Conservation (phyloP, 2,888 invertebrate genomes). For the Lamellibrachia columna region DNA sequence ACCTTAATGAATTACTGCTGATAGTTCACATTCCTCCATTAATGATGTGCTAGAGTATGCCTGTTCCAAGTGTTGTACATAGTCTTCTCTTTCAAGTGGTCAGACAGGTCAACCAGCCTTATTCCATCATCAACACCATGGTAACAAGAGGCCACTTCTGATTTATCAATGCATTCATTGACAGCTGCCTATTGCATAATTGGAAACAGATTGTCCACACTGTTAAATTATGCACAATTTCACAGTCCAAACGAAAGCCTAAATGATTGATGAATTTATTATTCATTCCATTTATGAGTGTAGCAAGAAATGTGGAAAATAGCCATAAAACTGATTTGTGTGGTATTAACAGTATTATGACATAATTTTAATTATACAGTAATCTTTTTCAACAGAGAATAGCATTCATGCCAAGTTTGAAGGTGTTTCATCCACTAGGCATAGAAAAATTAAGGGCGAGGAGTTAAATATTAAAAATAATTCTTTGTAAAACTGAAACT, state of each 20-base stretch:
- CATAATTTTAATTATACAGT: background rate
- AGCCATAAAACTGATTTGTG: background rate
- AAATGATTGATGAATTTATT: conserved; percentile 3
- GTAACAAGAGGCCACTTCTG: background rate
- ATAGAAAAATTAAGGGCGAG: too few relatives aligned
- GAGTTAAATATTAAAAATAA: too few relatives aligned
- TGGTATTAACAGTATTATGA: background rate
- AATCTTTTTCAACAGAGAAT: too few relatives aligned
- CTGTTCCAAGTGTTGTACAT: background rate
- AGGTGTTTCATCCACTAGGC: too few relatives aligned
- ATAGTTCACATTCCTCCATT: background rate
- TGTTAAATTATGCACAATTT: background rate
- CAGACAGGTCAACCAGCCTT: background rate
- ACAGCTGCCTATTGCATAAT: conserved; percentile 6
- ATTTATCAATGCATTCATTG: background rate
- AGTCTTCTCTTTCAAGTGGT: background rate
- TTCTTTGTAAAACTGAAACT: too few relatives aligned
- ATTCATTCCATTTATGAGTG: background rate
- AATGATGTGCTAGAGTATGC: background rate
- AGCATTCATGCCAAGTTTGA: too few relatives aligned
- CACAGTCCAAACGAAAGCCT: background rate
- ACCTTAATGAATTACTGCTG: background rate
- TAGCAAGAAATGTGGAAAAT: background rate
- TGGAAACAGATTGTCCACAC: background rate
- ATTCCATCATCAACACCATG: background rate